Evolutionary conservation across 2,113 vertebrate genomes (phyloP), one percentile per base, ranked within the genome.

Genomic region (Holacanthus passer): DNA sequence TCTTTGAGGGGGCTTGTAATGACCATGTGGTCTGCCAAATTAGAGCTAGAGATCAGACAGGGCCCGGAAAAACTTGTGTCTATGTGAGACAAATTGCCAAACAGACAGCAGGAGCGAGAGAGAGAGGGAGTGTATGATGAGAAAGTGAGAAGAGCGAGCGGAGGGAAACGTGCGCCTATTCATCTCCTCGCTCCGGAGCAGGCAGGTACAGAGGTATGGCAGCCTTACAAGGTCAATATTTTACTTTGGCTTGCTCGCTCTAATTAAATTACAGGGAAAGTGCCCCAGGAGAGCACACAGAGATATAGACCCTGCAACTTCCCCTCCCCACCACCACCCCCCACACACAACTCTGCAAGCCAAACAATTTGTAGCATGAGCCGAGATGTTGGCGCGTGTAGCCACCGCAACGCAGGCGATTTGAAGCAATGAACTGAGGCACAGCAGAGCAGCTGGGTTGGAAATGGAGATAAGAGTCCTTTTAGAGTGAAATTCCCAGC

Each of bases 221-320:
- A 88, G 88, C 77, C 79, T 77, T 89, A 87, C 92, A 93, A 91
- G 90, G 90, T 93, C 91, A 90, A 85, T 93, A 88, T 94, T 94
- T 95, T 91, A 93, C 84, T 94, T 94, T 91, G 91, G 88, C 91
- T 87, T 55, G 87, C 77, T 82, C 37, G 66, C 53, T 43, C 89
- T 93, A 92, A 95, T 94, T 94, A 92, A 94, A 94, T 95, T 89
- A 93, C 87, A 92, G 56, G 73, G 81, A 85, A 82, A 74, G 68
- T 68, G 71, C 79, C 83, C 65, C 82, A 29, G 78, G 74, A 91
- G 73, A 85, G 53, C 84, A 82, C 16, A 71, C 76, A 86, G 53
- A 86, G 68, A 89, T 67, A 89, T 62, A 84, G 52, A 79, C 76
- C 50, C 24, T 32, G 20, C 35, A 29, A 56, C 1, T n/a, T n/a